Conservation (phyloP, 2,888 invertebrate genomes). For the Pteria penguin region DNA sequence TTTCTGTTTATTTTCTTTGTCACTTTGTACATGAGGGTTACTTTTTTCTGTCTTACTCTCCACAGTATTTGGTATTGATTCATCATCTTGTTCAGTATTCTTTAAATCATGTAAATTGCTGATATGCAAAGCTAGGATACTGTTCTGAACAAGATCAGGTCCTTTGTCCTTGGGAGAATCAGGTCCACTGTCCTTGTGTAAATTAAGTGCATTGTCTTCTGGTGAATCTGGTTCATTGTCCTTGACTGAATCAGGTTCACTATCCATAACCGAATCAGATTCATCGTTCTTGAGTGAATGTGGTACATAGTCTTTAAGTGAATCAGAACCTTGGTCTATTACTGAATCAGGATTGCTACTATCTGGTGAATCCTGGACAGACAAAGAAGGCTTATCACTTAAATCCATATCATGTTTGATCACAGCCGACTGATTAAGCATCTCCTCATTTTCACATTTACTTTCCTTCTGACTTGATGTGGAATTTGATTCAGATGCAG, state of each 20-base stretch:
- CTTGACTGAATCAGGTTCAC: neutral
- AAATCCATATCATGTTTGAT: neutral
- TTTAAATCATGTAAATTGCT: neutral
- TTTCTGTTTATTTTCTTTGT: conserved; percentile 1
- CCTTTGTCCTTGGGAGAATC: neutral
- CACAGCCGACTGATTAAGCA: neutral
- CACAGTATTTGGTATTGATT: neutral
- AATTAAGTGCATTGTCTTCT: neutral
- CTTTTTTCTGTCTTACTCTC: neutral
- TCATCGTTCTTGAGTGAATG: neutral
- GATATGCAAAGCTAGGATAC: neutral
- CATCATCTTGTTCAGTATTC: neutral
- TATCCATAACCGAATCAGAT: neutral
- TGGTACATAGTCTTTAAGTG: neutral
- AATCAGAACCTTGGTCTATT: neutral
- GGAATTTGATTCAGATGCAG: too few species aligned
- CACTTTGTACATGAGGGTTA: neutral
- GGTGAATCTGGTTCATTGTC: neutral
- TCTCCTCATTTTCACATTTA: neutral
- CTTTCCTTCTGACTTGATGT: neutral
- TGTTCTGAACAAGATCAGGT: neutral
- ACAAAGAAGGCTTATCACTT: neutral
- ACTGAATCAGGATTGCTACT: neutral
- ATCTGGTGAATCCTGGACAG: neutral
- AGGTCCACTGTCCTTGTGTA: neutral